These are phyloP conservation scores for Hiodon tergisus DNA, from an alignment of 2,113 vertebrate species.

Conservation along the genomic window DNA sequence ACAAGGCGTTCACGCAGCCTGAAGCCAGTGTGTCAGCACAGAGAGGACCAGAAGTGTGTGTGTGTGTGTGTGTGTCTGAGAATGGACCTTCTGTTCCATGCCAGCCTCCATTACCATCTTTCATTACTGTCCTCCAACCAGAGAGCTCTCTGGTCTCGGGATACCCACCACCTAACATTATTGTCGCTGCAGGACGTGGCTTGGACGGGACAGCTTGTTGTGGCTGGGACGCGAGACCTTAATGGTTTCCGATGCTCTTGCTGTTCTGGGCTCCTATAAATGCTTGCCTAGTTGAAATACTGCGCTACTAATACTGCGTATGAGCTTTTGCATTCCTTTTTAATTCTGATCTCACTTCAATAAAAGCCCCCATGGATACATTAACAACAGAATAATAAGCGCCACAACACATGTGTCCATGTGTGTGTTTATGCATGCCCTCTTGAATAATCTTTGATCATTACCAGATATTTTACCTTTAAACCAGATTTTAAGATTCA, in stretches of 20 bases:
- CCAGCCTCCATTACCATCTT: not conserved
- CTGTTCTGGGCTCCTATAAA: too few relatives aligned
- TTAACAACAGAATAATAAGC: not conserved
- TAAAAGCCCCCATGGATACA: not conserved
- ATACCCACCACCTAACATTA: too few relatives aligned
- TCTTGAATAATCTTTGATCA: not conserved
- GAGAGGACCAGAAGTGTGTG: not conserved
- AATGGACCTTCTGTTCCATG: not conserved
- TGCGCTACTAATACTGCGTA: not conserved
- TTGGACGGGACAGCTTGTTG: too few relatives aligned
- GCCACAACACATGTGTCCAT: not conserved
- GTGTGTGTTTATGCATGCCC: not conserved
- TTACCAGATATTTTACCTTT: not conserved
- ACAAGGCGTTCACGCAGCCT: not conserved
- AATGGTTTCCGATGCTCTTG: too few relatives aligned
- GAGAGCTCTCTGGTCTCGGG: too few relatives aligned
- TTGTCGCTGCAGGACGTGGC: too few relatives aligned
- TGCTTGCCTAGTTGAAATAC: not conserved
- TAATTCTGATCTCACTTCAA: not conserved
- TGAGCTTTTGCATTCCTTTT: not conserved
- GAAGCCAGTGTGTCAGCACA: constrained; percentile 3
- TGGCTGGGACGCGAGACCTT: too few relatives aligned
- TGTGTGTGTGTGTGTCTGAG: not conserved
- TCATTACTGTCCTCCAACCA: too few relatives aligned
- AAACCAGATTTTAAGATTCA: not conserved